These are phyloP conservation scores for Syngnathus typhle DNA, from an alignment of 2,113 vertebrate genomes.

Conservation along the genomic window DNA sequence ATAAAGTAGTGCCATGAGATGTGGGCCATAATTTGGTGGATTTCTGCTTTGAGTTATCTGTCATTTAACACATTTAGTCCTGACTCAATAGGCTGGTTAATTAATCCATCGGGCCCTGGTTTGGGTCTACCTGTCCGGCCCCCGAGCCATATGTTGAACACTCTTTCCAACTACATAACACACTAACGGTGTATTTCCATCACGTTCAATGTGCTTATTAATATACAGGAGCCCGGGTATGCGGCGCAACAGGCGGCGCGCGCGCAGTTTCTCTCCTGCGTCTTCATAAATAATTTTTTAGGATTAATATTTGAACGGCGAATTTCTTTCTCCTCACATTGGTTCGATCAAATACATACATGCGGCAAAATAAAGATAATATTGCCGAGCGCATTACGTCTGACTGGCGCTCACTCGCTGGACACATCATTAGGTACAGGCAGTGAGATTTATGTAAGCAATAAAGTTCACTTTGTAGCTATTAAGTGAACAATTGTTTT, in stretches of 20 bases:
- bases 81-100: too few relatives aligned
- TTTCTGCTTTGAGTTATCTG: too few relatives aligned
- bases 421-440: neutral
- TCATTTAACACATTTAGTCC: too few relatives aligned
- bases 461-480: neutral
- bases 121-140: neutral
- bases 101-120: too few relatives aligned
- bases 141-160: neutral
- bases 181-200: neutral
- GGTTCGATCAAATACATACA: neutral
- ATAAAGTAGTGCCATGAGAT: too few relatives aligned
- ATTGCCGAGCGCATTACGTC: neutral
- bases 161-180: neutral
- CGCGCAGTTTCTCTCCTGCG: conserved; percentile 19
- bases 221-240: conserved; percentile 18
- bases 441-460: neutral
- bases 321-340: neutral
- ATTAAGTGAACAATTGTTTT: neutral
- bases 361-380: neutral
- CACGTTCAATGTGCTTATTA: conserved; percentile 24
- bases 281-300: conserved; percentile 38
- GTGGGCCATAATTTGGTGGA: too few relatives aligned
- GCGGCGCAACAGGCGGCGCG: conserved; percentile 12
- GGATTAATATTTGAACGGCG: neutral
- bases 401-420: neutral